Evolutionary conservation across 2,113 vertebrate species (phyloP).

Genomic region (Climacteris rufus): DNA sequence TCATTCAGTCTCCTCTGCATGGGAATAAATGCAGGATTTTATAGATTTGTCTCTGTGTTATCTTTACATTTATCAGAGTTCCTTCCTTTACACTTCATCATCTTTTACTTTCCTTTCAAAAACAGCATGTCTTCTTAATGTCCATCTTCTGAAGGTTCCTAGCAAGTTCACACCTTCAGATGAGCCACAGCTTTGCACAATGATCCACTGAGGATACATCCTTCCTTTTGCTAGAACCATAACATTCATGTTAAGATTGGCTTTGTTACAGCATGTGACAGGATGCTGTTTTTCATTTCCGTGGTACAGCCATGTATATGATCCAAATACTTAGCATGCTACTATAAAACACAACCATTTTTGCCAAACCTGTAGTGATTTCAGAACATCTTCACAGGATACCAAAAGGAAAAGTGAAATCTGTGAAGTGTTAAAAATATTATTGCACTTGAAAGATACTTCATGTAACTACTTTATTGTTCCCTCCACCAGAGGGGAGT

Average conservation of each 20-base stretch:
- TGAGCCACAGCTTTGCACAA: neutral
- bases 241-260: neutral
- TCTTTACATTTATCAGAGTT: neutral
- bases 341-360: neutral
- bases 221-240: neutral
- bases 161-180: neutral
- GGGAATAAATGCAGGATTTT: neutral
- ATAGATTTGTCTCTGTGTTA: neutral
- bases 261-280: neutral
- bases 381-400: neutral
- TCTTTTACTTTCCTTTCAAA: neutral
- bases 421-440: neutral
- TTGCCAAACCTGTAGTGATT: neutral
- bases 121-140: neutral
- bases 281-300: neutral
- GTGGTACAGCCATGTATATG: accelerated
- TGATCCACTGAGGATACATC: neutral
- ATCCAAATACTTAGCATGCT: neutral
- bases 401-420: neutral
- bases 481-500: constrained; percentile 2
- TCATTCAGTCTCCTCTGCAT: neutral
- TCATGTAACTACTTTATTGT: neutral
- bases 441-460: neutral
- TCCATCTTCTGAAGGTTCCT: neutral
- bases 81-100: neutral